Evolutionary conservation across 2,113 vertebrate species (phyloP), one percentile per base, ranked within the genome.

Genomic region (Eubucco bourcierii): DNA sequence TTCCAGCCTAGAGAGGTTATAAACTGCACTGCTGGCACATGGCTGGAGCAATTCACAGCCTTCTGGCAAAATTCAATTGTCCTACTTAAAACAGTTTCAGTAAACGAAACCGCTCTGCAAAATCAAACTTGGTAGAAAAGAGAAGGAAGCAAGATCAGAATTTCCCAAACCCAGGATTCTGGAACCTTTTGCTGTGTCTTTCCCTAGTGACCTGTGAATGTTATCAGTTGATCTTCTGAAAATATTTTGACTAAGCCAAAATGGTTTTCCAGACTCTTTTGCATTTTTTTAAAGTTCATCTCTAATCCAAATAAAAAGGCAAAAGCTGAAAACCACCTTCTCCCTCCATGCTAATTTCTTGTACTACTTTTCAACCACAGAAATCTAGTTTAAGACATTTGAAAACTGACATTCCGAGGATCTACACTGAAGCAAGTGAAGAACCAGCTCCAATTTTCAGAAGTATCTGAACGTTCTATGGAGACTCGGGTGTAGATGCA

Each of bases 1-100:
- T 76, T 61, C 70, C 61, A 58, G 27, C 34, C 47, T 7, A 12
- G 5, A 33, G 16, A 60, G 17, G 44, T 33, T 52, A 56, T 1
- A 7, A 53, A 65, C 44, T 16, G 33, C 37, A 33, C 2, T 1
- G 0, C 8, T 2, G 0, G 39, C 71, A 76, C 60, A 1, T 0
- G 12, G 56, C 27, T 12, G 25, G 31, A 80, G 33, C 20, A 70
- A 76, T 66, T 24, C 77, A 23, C 59, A 86, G 53, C 37, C 80
- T 67, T 15, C 53, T 53, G 65, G 66, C 20, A 78, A 37, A 79
- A 44, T 7, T 10, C 17, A 33, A 21, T 7, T 2, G 2, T 55
- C 87, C 87, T 73, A 44, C 61, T n/a, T 80, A 58, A 39, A 78
- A 37, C 4, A 19, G 59, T 14, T 68, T 31, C 23, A 60, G 37